phyloP scores from a whole-genome alignment of 35 echinoderm and acorn worm species.

The Acanthaster planci region DNA sequence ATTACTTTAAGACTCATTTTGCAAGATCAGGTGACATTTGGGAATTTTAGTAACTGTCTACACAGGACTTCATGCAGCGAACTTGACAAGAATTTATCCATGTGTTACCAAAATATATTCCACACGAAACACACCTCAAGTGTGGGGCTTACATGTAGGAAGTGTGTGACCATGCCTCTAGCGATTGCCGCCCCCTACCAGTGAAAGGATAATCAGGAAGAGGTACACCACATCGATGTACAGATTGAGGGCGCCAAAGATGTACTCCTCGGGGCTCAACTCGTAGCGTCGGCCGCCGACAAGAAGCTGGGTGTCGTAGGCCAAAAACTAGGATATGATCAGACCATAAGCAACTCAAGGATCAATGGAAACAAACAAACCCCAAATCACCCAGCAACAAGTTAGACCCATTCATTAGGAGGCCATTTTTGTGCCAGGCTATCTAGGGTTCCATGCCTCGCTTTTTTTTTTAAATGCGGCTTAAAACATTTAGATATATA shows the following conservation, averaged over 20 bases:
- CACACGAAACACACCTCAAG: too few species aligned
- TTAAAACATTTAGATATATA: too few species aligned
- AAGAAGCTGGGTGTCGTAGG: conserved; percentile 88
- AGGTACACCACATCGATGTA: conserved; percentile 94
- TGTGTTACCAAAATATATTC: too few species aligned
- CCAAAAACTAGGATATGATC: conserved; percentile 74
- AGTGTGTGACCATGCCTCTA: not conserved
- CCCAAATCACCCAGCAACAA: not conserved
- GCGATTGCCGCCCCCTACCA: conserved; percentile 64
- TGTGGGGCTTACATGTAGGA: too few species aligned
- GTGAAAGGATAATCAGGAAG: conserved; percentile 87
- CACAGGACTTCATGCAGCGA: too few species aligned
- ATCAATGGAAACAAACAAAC: too few species aligned
- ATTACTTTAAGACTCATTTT: too few species aligned
- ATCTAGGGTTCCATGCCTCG: not conserved
- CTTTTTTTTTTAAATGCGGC: too few species aligned
- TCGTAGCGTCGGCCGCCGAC: conserved; percentile 78
- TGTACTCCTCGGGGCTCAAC: conserved; percentile 82
- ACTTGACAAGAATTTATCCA: too few species aligned
- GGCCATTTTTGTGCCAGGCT: not conserved
- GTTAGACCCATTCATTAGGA: not conserved
- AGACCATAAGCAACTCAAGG: too few species aligned
- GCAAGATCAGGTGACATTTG: too few species aligned
- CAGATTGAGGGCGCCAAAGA: conserved; percentile 82
- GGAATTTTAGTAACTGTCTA: too few species aligned